Evolutionary conservation across 2,888 invertebrate species (phyloP).

Genomic region (Helleia helle): DNA sequence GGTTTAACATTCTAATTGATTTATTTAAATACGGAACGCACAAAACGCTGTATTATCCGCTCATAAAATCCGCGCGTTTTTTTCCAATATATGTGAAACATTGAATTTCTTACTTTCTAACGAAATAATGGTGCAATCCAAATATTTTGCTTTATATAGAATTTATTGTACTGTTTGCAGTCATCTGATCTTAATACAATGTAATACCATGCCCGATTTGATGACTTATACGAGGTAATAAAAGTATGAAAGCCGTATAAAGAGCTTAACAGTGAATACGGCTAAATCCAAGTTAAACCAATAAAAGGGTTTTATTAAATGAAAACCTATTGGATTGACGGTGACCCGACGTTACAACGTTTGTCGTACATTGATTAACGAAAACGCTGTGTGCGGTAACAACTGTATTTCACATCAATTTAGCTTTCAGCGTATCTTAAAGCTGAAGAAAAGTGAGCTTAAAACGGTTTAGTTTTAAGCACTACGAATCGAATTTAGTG

Average conservation of each 20-base stretch:
- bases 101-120: too few species aligned
- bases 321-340: constrained; percentile 66
- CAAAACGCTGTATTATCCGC: constrained; percentile 18
- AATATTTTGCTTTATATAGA: too few species aligned
- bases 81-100: too few species aligned
- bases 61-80: constrained; percentile 7
- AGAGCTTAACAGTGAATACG: constrained; percentile 25
- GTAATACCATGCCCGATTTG: constrained; percentile 3
- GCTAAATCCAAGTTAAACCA: constrained; percentile 65
- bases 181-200: constrained; percentile 13
- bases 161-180: constrained; percentile 14
- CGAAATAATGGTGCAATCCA: too few species aligned
- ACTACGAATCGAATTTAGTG: too few species aligned
- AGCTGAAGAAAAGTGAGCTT: too few species aligned
- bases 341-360: constrained; percentile 32
- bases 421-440: too few species aligned
- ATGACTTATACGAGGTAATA: constrained; percentile 18
- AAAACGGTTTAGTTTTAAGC: too few species aligned
- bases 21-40: constrained; percentile 18
- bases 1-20: constrained; percentile 9
- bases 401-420: too few species aligned
- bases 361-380: constrained; percentile 27
- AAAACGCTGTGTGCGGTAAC: constrained; percentile 23
- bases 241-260: constrained; percentile 22
- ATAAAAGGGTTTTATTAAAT: constrained; percentile 69